Evolutionary conservation across 1,140 invertebrate species (phyloP), one percentile per base, ranked within the genome.

Genomic region (Drosophila kurseongensis): DNA sequence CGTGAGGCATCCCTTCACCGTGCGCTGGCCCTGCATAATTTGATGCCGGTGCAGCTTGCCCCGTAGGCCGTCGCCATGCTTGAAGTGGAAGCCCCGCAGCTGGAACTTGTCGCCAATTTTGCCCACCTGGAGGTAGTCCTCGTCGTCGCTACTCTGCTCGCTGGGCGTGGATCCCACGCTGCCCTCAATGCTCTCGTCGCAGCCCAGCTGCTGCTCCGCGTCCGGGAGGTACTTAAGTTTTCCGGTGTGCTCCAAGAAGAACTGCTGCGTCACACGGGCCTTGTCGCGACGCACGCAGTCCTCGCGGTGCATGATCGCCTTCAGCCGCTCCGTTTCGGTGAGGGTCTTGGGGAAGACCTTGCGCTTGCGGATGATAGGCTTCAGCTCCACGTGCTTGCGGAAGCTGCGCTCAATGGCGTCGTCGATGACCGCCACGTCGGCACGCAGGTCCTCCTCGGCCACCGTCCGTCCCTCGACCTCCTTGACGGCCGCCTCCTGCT

Each of bases 61-160:
- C 0, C 90, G 84, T 10, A 92, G 35, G 0, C 76, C 75, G 4
- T 89, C 78, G 32, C 80, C 91, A 8, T 89, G 75, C 59, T 91
- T 92, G 36, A 83, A 92, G 38, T 91, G 91, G 40, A 90, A 92
- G 40, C 91, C 91, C 0, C 91, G 75, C 16, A 92, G 55, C 50
- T 81, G 78, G 29, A 84, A 92, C 14, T 78, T 65, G 29, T 81
- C 79, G 0, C 74, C 84, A 5, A 81, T 73, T 16, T 91, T 83
- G 23, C 91, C 91, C n/a, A 92, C 91, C 51, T 80, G 41, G 14
- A 92, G 52, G n/a, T 74, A 75, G 44, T 92, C 91, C 54, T 91
- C 91, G 32, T 92, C 91, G 18, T 92, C 83, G 50, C 85, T 90
- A 38, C 84, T 88, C 62, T 88, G 80, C 41, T 88, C 83, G 42